Conservation (phyloP, 2,797 vertebrate species). For the Mus minutoides region DNA sequence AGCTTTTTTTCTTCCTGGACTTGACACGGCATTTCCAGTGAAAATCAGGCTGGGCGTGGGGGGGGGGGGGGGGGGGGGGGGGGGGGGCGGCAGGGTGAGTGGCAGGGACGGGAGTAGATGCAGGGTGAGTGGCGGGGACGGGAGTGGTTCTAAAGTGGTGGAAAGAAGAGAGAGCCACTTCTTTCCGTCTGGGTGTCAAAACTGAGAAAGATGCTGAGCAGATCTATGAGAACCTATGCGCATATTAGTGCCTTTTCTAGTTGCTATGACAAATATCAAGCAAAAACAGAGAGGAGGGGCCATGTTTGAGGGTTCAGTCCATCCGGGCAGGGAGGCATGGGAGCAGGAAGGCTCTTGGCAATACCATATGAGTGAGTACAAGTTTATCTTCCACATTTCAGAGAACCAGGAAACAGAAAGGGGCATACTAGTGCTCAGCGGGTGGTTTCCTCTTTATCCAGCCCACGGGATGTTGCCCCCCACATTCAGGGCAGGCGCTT, state of each 20-base stretch:
- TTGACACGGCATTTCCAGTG: not conserved
- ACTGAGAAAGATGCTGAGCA: not conserved
- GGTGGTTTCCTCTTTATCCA: not conserved
- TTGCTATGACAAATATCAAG: not conserved
- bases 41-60: too few species aligned
- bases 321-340: not conserved
- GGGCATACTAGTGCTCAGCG: not conserved
- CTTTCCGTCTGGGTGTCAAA: not conserved
- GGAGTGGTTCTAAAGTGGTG: not conserved
- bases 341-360: too few species aligned
- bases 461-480: too few species aligned
- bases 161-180: not conserved
- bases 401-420: not conserved
- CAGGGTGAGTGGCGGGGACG: too few species aligned
- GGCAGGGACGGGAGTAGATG: too few species aligned
- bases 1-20: not conserved
- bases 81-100: too few species aligned
- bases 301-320: not conserved
- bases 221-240: not conserved
- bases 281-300: not conserved
- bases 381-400: not conserved
- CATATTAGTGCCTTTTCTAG: not conserved
- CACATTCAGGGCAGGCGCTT: not conserved
- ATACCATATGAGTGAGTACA: too few species aligned
- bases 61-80: too few species aligned